phyloP scores from a whole-genome alignment of 2,888 invertebrate genomes.

The Drosophila ezoana region DNA sequence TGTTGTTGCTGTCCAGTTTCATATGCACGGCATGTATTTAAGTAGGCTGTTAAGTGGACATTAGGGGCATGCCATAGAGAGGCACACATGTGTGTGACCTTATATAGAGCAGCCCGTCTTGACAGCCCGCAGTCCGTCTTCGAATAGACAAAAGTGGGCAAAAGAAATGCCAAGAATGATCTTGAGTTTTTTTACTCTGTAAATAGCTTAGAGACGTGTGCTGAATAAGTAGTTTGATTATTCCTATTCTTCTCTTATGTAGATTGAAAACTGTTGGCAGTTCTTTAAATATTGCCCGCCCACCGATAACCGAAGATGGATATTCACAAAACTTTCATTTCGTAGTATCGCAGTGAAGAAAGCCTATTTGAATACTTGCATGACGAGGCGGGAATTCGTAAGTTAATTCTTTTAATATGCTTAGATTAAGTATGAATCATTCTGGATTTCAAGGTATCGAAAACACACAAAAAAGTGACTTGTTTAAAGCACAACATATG shows the following conservation, averaged over 20 bases:
- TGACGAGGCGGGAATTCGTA: too few species aligned
- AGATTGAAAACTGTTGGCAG: slow-evolving; percentile 10
- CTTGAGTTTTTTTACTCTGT: slow-evolving; percentile 31
- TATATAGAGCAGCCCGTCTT: slow-evolving; percentile 69
- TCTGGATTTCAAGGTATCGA: too few species aligned
- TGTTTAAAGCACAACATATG: too few species aligned
- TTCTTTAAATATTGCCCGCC: slow-evolving; percentile 22
- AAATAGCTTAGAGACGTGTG: slow-evolving; percentile 30
- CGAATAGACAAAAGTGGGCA: slow-evolving; percentile 17
- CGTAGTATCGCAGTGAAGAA: too few species aligned
- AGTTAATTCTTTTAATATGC: too few species aligned
- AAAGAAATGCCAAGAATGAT: slow-evolving; percentile 50
- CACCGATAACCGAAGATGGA: neutral
- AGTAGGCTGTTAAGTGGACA: slow-evolving; percentile 79
- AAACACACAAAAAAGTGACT: too few species aligned
- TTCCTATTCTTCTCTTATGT: slow-evolving; percentile 5
- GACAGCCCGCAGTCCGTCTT: slow-evolving; percentile 48
- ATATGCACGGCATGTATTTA: slow-evolving; percentile 76
- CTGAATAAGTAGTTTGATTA: slow-evolving; percentile 19
- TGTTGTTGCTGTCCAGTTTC: slow-evolving; percentile 46
- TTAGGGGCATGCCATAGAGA: slow-evolving; percentile 70
- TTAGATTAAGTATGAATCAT: too few species aligned
- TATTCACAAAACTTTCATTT: neutral
- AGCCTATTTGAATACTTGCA: too few species aligned
- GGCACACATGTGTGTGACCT: slow-evolving; percentile 69